phyloP scores from a whole-genome alignment of 1,140 invertebrate genomes.

The Drosophila tsacasi region DNA sequence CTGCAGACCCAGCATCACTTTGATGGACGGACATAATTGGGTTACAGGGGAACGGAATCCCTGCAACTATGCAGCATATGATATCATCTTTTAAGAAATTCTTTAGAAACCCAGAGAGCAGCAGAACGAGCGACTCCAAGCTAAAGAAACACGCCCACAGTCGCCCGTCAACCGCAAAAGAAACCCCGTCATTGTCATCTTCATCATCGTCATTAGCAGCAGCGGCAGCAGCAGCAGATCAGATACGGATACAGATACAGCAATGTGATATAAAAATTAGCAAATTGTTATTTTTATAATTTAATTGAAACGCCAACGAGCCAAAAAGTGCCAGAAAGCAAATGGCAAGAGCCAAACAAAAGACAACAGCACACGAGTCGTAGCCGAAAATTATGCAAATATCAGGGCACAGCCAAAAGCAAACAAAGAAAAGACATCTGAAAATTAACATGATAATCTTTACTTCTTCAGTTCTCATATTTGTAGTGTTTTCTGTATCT shows the following conservation, averaged over 20 bases:
- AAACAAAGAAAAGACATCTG: slow-evolving; percentile 26
- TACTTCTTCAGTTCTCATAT: slow-evolving; percentile 33
- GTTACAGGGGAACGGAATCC: slow-evolving; percentile 26
- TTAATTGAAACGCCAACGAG: slow-evolving; percentile 73
- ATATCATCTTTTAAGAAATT: slow-evolving; percentile 44
- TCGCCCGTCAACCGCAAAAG: slow-evolving; percentile 25
- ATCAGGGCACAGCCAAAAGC: slow-evolving; percentile 10
- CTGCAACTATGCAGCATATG: slow-evolving; percentile 32
- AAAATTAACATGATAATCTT: slow-evolving; percentile 68
- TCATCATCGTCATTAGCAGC: slow-evolving; percentile 37
- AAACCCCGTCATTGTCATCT: slow-evolving; percentile 44
- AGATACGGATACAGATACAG: slow-evolving; percentile 43
- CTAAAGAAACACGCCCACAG: slow-evolving; percentile 36
- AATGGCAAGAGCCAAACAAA: slow-evolving; percentile 40
- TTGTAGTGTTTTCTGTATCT: slow-evolving; percentile 23
- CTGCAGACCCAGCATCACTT: slow-evolving; percentile 28
- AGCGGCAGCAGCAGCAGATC: slow-evolving; percentile 21
- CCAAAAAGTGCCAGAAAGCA: slow-evolving; percentile 55
- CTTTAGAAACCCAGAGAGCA: slow-evolving; percentile 27
- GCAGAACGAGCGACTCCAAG: neutral
- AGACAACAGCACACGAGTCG: slow-evolving; percentile 36
- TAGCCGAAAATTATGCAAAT: slow-evolving; percentile 42
- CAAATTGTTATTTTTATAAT: slow-evolving; percentile 80
- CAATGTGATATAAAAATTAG: slow-evolving; percentile 67
- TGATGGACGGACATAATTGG: slow-evolving; percentile 52